These are phyloP conservation scores for Catocala nupta DNA, from an alignment of 2,888 invertebrate genomes.

Conservation along the genomic window DNA sequence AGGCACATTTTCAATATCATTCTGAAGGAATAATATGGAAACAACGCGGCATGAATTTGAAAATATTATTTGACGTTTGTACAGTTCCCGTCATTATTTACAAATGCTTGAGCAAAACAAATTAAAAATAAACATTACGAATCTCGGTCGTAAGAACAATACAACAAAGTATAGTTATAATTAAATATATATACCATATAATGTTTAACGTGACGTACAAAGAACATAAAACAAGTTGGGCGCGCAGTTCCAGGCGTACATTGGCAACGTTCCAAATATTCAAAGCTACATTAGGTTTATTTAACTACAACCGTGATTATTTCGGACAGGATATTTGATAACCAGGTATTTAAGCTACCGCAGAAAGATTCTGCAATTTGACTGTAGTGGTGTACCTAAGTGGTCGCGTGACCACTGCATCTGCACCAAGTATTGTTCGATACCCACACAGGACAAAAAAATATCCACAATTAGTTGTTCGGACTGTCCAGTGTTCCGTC, in stretches of 20 bases:
- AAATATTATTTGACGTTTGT: too few relatives aligned
- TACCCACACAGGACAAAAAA: too few relatives aligned
- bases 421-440: neutral
- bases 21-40: too few relatives aligned
- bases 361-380: slow-evolving; percentile 11
- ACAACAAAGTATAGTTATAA: slow-evolving; percentile 8
- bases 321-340: slow-evolving; percentile 43
- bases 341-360: slow-evolving; percentile 11
- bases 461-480: too few relatives aligned
- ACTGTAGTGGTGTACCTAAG: neutral
- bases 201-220: slow-evolving; percentile 21
- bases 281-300: slow-evolving; percentile 42
- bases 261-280: slow-evolving; percentile 56
- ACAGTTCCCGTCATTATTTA: neutral
- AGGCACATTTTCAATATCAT: too few relatives aligned
- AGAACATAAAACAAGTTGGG: slow-evolving; percentile 38
- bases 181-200: slow-evolving; percentile 29
- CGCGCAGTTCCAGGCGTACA: slow-evolving; percentile 41
- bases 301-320: slow-evolving; percentile 39
- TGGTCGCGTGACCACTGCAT: neutral
- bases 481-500: too few relatives aligned
- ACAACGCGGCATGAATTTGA: too few relatives aligned
- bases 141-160: neutral
- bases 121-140: slow-evolving; percentile 1
- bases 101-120: neutral